phyloP scores from a whole-genome alignment of 1,140 invertebrate species.

The Orchestia grillus region DNA sequence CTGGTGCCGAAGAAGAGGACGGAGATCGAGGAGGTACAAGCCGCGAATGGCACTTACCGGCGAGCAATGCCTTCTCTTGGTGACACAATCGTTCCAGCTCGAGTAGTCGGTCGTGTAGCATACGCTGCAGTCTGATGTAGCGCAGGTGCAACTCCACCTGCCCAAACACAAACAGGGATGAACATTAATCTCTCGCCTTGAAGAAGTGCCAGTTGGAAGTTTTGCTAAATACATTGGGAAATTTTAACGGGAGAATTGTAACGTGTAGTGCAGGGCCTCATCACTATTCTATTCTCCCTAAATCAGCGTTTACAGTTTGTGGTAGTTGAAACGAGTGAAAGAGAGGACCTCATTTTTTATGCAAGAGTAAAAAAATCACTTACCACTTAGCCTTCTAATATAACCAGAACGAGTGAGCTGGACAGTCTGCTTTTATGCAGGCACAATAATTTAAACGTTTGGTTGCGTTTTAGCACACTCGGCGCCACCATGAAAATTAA shows the following conservation, averaged over 20 bases:
- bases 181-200: not conserved
- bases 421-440: not conserved
- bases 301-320: not conserved
- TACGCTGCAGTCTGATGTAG: conserved; percentile 88
- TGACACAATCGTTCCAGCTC: conserved; percentile 87
- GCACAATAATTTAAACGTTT: not conserved
- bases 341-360: no score
- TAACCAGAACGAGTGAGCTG: not conserved
- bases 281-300: no score
- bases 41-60: conserved; percentile 69
- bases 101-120: conserved; percentile 86
- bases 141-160: conserved; percentile 89
- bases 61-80: conserved; percentile 82
- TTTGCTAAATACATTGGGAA: no score
- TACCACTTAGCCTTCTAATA: not conserved
- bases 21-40: not conserved
- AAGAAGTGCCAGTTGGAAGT: not conserved
- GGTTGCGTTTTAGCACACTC: not conserved
- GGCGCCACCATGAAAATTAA: no score
- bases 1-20: not conserved
- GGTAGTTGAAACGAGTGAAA: not conserved
- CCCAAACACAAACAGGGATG: not conserved
- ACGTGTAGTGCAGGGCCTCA: no score
- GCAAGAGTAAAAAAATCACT: not conserved
- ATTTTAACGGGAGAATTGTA: no score